Evolutionary conservation across 2,888 invertebrate genomes (phyloP).

Genomic region (Prostheceraeus crozeri): DNA sequence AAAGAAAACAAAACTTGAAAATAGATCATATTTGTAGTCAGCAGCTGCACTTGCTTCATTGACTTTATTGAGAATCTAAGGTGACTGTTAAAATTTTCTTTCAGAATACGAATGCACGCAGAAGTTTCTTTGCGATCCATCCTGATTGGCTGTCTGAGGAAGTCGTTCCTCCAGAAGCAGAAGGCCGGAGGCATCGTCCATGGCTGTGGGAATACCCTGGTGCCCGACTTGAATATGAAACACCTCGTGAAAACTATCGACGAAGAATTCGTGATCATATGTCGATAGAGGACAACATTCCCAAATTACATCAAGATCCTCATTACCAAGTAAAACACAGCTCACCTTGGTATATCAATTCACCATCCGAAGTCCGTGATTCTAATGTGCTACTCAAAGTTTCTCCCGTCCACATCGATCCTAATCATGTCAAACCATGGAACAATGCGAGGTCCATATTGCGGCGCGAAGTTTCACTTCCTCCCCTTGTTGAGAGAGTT

Average conservation of each 20-base stretch:
- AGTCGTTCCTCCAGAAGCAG: neutral
- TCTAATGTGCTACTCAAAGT: conserved; percentile 32
- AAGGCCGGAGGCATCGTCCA: neutral
- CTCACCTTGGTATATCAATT: conserved; percentile 34
- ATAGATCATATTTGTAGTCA: no score
- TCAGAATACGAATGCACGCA: conserved; percentile 1
- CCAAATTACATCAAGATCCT: neutral
- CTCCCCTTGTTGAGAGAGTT: conserved; percentile 25
- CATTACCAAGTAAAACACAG: conserved; percentile 33
- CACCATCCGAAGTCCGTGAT: conserved; percentile 32
- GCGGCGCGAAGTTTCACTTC: conserved; percentile 5
- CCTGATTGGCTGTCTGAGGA: conserved; percentile 31
- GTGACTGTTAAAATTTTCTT: no score
- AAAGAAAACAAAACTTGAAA: no score
- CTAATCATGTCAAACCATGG: conserved; percentile 30
- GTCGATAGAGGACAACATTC: no score
- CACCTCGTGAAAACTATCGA: neutral
- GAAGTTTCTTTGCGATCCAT: conserved; percentile 31
- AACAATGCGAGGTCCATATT: conserved; percentile 35
- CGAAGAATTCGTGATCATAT: no score
- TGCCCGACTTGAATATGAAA: neutral
- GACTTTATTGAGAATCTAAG: no score
- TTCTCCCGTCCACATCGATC: conserved; percentile 8
- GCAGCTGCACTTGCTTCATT: no score
- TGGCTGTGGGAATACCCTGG: conserved; percentile 8